Conservation (phyloP, 2,888 invertebrate species). For the Coenonympha glycerion region DNA sequence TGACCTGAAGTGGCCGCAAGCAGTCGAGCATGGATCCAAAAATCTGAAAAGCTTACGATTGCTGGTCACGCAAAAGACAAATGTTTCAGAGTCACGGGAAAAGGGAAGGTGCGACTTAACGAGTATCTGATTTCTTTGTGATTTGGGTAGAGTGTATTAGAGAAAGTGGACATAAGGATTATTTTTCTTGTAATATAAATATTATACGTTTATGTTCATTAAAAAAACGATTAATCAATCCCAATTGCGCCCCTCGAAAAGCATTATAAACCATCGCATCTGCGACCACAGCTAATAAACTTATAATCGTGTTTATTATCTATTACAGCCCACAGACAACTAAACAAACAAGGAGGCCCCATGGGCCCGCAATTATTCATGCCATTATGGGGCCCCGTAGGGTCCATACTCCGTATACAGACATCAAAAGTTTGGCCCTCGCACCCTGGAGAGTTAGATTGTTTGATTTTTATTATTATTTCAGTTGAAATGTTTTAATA, state of each 20-base stretch:
- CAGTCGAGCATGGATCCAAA: conserved; percentile 4
- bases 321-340: conserved; percentile 38
- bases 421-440: conserved; percentile 47
- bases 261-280: conserved; percentile 37
- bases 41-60: conserved; percentile 10
- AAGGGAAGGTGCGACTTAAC: not conserved
- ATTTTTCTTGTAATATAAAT: not conserved
- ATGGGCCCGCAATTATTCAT: conserved; percentile 46
- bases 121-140: not conserved
- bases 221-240: conserved; percentile 19
- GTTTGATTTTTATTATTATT: conserved; percentile 35
- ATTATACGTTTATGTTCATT: not conserved
- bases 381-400: conserved; percentile 31
- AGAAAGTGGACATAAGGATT: not conserved
- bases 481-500: conserved; percentile 21
- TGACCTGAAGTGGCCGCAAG: conserved; percentile 3
- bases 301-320: conserved; percentile 64
- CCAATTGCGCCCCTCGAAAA: conserved; percentile 24
- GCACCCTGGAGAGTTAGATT: conserved; percentile 31
- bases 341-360: conserved; percentile 37
- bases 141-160: not conserved
- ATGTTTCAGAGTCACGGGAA: not conserved
- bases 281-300: conserved; percentile 59
- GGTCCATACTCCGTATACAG: conserved; percentile 28
- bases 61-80: conserved; percentile 14